These are phyloP conservation scores for Paracanthobrama guichenoti DNA, from an alignment of 2,113 vertebrate species.

Conservation along the genomic window DNA sequence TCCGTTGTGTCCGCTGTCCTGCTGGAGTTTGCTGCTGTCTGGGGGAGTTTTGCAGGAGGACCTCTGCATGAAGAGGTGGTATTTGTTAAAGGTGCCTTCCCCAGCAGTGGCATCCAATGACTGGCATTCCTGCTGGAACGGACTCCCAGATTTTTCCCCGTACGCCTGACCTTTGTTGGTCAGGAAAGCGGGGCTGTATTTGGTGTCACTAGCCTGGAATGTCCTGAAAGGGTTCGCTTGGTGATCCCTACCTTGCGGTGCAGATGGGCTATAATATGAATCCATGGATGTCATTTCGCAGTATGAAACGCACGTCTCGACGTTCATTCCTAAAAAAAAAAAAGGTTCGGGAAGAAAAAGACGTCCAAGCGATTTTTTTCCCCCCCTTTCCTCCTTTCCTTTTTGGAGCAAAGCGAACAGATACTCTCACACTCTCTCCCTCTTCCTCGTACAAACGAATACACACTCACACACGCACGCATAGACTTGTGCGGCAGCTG, in stretches of 20 bases:
- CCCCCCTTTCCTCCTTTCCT: constrained; percentile 22
- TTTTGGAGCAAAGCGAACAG: constrained; percentile 68
- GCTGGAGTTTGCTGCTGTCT: constrained; percentile 86
- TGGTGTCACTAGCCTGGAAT: constrained; percentile 86
- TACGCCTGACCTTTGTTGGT: constrained; percentile 92
- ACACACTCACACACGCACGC: constrained; percentile 59
- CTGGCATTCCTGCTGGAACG: constrained; percentile 88
- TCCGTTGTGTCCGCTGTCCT: constrained; percentile 85
- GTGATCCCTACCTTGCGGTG: constrained; percentile 87
- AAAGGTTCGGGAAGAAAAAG: constrained; percentile 65
- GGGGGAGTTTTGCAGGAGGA: constrained; percentile 89
- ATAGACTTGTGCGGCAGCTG: constrained; percentile 76
- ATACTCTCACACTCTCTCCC: constrained; percentile 65
- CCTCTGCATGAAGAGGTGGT: constrained; percentile 90
- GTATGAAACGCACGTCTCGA: constrained; percentile 93
- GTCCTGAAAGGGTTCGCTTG: constrained; percentile 89
- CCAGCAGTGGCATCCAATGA: constrained; percentile 81
- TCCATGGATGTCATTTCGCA: constrained; percentile 97
- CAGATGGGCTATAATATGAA: constrained; percentile 90
- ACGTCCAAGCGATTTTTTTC: constrained; percentile 55
- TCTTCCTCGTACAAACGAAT: constrained; percentile 61
- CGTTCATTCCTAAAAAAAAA: constrained; percentile 94
- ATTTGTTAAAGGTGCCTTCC: constrained; percentile 89
- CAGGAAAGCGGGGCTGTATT: constrained; percentile 92
- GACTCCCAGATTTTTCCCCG: constrained; percentile 85